A percentile compares a stretch with the other conserved stretches of the same genome.
These are phyloP conservation scores for Amblyornis subalaris DNA, from an alignment of 2,113 vertebrate genomes.

Conservation along the genomic window DNA sequence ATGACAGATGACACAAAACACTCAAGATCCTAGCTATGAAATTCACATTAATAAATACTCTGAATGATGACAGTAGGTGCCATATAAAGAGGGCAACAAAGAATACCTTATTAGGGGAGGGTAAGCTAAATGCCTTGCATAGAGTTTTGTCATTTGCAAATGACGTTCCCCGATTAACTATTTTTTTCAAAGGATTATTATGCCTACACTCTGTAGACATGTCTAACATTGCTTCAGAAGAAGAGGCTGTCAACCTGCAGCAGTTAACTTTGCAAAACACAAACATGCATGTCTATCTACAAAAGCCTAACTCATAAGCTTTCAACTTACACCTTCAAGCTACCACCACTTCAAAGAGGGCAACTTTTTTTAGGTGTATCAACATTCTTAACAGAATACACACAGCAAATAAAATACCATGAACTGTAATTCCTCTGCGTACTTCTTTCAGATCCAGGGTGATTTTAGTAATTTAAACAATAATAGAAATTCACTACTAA, in stretches of 20 bases:
- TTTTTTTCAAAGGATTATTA: background rate
- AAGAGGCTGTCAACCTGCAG: background rate
- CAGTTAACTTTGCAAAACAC: background rate
- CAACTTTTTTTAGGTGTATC: background rate
- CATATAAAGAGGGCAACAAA: background rate
- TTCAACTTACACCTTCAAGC: background rate
- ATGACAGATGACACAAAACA: background rate
- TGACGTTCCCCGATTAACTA: background rate
- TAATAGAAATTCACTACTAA: background rate
- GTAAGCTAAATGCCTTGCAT: background rate
- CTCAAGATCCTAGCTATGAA: background rate
- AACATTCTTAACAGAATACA: background rate
- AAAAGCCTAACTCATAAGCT: background rate
- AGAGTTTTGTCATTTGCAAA: background rate
- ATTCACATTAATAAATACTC: background rate
- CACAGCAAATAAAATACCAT: background rate
- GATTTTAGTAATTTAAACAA: background rate
- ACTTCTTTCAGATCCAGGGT: background rate
- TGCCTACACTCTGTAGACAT: background rate
- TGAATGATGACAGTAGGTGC: background rate
- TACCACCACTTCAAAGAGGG: background rate
- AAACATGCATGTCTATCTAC: rapidly evolving
- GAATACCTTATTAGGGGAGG: background rate
- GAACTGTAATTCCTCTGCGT: background rate
- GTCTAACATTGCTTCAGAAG: background rate